Percentiles rank a stretch among this genome's conserved stretches.
phyloP scores from a whole-genome alignment of 30 jellyfish, hydroid and myxozoan genomes.

The Pelagia noctiluca region DNA sequence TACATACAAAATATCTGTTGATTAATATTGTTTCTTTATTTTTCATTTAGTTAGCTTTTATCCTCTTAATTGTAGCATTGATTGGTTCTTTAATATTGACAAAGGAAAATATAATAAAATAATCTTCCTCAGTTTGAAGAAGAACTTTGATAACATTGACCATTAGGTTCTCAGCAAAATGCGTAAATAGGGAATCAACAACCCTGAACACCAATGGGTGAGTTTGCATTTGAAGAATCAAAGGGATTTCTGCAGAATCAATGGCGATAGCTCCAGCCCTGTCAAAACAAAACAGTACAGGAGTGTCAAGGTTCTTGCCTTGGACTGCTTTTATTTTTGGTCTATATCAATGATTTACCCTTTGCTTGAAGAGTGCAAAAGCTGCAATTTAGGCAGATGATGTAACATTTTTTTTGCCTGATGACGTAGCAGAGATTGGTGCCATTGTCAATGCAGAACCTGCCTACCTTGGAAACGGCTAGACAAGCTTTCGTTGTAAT shows the following conservation, averaged over 20 bases:
- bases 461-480: neutral
- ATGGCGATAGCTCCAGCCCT: conserved; percentile 6
- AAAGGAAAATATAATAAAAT: conserved; percentile 29
- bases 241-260: conserved; percentile 59
- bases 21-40: conserved; percentile 30
- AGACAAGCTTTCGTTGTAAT: neutral
- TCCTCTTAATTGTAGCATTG: conserved; percentile 15
- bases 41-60: conserved; percentile 25
- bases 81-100: conserved; percentile 35
- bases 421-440: conserved; percentile 32
- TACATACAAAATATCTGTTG: neutral
- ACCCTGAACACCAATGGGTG: conserved; percentile 26
- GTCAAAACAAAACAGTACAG: neutral
- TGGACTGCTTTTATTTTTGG: conserved; percentile 41
- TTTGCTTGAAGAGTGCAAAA: conserved; percentile 5
- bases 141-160: conserved; percentile 29
- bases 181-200: conserved; percentile 2
- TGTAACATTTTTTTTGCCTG: conserved; percentile 43
- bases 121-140: conserved; percentile 15
- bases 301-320: conserved; percentile 37
- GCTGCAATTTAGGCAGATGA: conserved; percentile 2
- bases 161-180: conserved; percentile 16
- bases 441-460: conserved; percentile 22
- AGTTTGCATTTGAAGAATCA: conserved; percentile 24
- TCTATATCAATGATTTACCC: conserved; percentile 14